Evolutionary conservation across 1,140 invertebrate genomes (phyloP).

Genomic region (Anthonomus grandis): DNA sequence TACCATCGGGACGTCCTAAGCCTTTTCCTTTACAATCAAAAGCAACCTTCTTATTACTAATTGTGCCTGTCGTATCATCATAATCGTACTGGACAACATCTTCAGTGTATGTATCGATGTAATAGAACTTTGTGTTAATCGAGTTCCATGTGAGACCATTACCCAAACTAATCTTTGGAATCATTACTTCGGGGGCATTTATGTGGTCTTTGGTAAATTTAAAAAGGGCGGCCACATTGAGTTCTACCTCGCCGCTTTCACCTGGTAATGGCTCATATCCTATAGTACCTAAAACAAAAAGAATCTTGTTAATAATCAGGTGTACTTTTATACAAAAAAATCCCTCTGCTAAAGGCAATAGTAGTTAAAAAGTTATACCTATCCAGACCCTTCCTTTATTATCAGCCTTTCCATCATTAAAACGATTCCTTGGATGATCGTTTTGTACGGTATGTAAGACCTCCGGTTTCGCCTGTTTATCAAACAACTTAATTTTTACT

Average conservation of each 20-base stretch:
- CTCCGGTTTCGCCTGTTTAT: constrained; percentile 50
- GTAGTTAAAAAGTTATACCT: constrained; percentile 54
- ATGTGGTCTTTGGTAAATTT: constrained; percentile 51
- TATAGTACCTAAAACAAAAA: constrained; percentile 62
- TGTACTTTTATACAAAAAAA: background rate
- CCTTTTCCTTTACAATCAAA: constrained; percentile 22
- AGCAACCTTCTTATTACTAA: constrained; percentile 46
- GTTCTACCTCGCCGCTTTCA: constrained; percentile 49
- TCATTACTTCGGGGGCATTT: constrained; percentile 44
- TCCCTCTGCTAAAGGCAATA: background rate
- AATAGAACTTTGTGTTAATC: constrained; percentile 68
- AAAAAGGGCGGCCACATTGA: constrained; percentile 59
- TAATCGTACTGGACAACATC: constrained; percentile 69
- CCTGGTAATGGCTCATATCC: constrained; percentile 55
- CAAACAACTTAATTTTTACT: constrained; percentile 62
- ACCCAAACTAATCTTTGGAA: constrained; percentile 61
- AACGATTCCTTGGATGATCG: constrained; percentile 58
- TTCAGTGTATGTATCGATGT: constrained; percentile 67
- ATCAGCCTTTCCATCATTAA: constrained; percentile 88
- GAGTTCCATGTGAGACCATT: constrained; percentile 81
- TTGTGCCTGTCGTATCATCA: constrained; percentile 59
- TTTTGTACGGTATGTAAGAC: constrained; percentile 60
- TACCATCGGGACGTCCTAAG: constrained; percentile 16
- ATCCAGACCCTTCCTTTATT: constrained; percentile 71
- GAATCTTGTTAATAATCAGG: background rate